phyloP scores from a whole-genome alignment of 2,888 invertebrate species.

The Dynastes grantii region DNA sequence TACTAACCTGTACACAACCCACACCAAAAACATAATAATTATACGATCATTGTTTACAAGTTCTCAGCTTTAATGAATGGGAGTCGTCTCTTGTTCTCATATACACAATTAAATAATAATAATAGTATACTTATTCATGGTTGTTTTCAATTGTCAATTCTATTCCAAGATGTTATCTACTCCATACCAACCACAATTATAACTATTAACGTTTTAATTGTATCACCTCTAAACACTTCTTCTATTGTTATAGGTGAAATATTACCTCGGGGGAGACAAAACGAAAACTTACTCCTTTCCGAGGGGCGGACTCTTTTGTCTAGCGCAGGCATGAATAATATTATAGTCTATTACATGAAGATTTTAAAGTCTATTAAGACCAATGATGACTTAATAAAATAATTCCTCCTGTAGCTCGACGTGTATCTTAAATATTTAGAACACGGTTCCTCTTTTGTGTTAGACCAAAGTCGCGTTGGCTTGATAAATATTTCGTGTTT shows the following conservation, averaged over 20 bases:
- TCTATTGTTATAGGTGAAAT: conserved; percentile 47
- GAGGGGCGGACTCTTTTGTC: not conserved
- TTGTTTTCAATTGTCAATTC: conserved; percentile 42
- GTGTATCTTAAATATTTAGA: too few relatives aligned
- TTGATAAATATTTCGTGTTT: too few relatives aligned
- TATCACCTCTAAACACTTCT: conserved; percentile 46
- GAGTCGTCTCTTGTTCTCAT: not conserved
- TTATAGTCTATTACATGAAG: not conserved
- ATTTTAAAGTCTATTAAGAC: not conserved
- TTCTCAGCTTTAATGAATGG: conserved; percentile 38
- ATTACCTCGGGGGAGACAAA: conserved; percentile 25
- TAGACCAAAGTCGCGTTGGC: too few relatives aligned
- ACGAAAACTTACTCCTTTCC: not conserved
- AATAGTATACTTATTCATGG: conserved; percentile 18
- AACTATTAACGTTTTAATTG: conserved; percentile 52
- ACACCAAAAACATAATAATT: conserved; percentile 2
- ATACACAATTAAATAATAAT: conserved; percentile 31
- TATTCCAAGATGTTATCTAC: conserved; percentile 39
- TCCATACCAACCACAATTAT: conserved; percentile 40
- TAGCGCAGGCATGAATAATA: not conserved
- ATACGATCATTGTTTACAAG: conserved; percentile 19
- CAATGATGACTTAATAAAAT: conserved; percentile 2
- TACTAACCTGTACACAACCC: conserved; percentile 1
- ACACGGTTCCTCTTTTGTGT: too few relatives aligned
- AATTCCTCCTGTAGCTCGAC: too few relatives aligned